Evolutionary conservation across 2,113 vertebrate genomes (phyloP), one percentile per base, ranked within the genome.

Genomic region (Sphyrna mokarran): DNA sequence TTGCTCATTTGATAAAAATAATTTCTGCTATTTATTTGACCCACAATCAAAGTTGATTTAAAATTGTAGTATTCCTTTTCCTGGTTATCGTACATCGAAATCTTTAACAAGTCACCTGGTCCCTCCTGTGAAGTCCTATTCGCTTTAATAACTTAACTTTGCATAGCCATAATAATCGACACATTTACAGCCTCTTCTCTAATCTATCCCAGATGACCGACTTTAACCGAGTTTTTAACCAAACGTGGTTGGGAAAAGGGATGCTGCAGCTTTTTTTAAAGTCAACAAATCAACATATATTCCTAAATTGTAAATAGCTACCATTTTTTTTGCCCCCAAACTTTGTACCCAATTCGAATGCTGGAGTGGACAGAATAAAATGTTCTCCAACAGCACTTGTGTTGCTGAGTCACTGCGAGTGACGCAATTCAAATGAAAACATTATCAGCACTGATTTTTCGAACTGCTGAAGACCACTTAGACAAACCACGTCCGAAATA

Each of bases 321-420:
- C 94, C 69, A 48, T 48, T 95, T 70, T 43, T 94, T 22, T 13
- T 13, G 61, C 61, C 61, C 16, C 68, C 40, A 37, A 70, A 72
- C 94, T 72, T 94, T 95, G 94, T 95, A 95, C 94, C 69, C 94
- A 95, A 76, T 95, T 95, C 69, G 43, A 95, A 69, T 70, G 93
- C 5, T 70, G 94, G 14, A 90, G 10, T 33, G 87, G 72, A 95
- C 94, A 95, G 69, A 95, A 95, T 95, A 72, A 95, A 54, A 95
- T 95, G 94, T 95, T 95, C 94, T 48, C 29, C 22, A 69, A 37
- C 20, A 69, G 48, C 93, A 95, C 89, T 93, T 37, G 20, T 61
- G 66, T 54, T 37, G 93, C 93, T 95, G 94, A 76, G 66, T 95
- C 94, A 95, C 14, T 54, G 94, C 69, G 69, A 95, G 23, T 95